phyloP scores from a whole-genome alignment of 2,113 vertebrate species.

The Cyanistes caeruleus region DNA sequence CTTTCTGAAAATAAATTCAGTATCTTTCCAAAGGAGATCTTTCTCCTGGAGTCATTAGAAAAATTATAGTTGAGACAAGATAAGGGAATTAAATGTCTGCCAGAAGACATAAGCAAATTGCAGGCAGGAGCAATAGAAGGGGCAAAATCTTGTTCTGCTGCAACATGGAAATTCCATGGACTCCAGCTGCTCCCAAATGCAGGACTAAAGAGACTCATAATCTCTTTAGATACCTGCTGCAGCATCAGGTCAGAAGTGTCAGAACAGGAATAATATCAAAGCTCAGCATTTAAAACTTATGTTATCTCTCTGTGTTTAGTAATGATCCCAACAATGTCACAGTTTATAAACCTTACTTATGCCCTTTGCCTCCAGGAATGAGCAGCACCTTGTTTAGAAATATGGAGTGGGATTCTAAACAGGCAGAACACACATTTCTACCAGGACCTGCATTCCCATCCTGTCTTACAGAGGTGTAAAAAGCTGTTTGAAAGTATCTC shows the following conservation, averaged over 20 bases:
- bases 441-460: not conserved
- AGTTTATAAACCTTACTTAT: not conserved
- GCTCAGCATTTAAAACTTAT: not conserved
- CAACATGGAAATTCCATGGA: not conserved
- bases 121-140: slow-evolving; percentile 45
- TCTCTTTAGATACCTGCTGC: not conserved
- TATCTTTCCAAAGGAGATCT: slow-evolving; percentile 68
- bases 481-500: not conserved
- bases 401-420: not conserved
- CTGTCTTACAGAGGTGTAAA: not conserved
- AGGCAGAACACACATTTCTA: not conserved
- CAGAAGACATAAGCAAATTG: slow-evolving; percentile 55
- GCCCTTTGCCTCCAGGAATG: not conserved
- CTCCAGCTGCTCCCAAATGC: not conserved
- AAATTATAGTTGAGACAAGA: slow-evolving; percentile 72
- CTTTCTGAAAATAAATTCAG: slow-evolving; percentile 71
- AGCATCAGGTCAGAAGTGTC: not conserved
- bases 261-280: not conserved
- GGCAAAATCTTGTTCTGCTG: not conserved
- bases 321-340: not conserved
- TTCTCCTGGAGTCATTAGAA: slow-evolving; percentile 65
- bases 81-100: slow-evolving; percentile 58
- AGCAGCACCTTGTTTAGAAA: not conserved
- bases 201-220: not conserved
- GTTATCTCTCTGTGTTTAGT: not conserved